Base-by-base conservation (phyloP, 2,888 invertebrate genomes). In the Acanthacorydalis orientalis region DNA sequence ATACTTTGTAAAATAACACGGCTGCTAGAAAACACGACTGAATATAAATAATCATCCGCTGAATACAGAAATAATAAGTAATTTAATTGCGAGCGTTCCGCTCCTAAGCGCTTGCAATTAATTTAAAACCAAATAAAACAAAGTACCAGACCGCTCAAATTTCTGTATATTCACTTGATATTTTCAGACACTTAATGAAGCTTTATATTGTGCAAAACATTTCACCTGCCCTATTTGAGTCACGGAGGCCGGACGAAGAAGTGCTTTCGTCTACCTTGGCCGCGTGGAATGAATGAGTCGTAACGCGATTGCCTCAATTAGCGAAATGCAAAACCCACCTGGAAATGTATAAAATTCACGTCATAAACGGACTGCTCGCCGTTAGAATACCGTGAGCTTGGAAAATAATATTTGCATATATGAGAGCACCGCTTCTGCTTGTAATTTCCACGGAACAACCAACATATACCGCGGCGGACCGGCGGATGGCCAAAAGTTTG, bases 241-340 rank as follows among this genome's bases (percentile, higher is more conserved):
- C 37, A 37, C 23, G 23, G 6, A 23, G 23, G 37, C 14, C 14
- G 37, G 12, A 37, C 12, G 37, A 7, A 37, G 37, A 37, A 37
- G 14, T n/a, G 37, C 10, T 37, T 37, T 12, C 37, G 14, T 37
- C 37, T 37, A 37, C 37, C 7, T 12, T 12, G 14, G 37, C 40
- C 7, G n/a, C n/a, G 23, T 16, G 31, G 42, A 31, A n/a, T 42
- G 31, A 12, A 31, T 38, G 38, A 38, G 31, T 16, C 31, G 12
- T 42, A 31, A 42, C 42, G 31, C 31, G 42, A 42, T 42, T 42
- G 42, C 31, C 31, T 42, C 42, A 42, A 42, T 42, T 42, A 42
- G 31, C 31, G 31, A 42, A 42, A 42, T 42, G 42, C 42, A 42
- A 42, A 42, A 42, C 42, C 31, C 31, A 16, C 42, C 14, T n/a